These are phyloP conservation scores for Catharus bicknelli DNA, from an alignment of 2,113 vertebrate species.

Conservation along the genomic window DNA sequence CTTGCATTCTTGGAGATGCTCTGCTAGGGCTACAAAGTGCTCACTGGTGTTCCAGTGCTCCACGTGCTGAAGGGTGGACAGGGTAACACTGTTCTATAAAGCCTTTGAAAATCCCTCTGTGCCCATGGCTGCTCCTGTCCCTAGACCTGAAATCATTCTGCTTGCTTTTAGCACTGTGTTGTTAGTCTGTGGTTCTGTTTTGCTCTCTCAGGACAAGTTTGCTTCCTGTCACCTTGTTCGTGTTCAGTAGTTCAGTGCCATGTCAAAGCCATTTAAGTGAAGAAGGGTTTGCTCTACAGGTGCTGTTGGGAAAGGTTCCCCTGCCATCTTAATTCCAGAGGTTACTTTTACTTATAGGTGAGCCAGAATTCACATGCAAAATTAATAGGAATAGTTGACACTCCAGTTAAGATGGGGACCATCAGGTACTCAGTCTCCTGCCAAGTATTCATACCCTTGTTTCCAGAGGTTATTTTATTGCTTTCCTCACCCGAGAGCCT, in stretches of 20 bases:
- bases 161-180: not conserved
- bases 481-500: not conserved
- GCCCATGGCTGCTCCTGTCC: fast-evolving
- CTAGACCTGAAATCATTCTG: not conserved
- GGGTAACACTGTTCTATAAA: fast-evolving
- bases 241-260: not conserved
- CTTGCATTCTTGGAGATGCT: fast-evolving
- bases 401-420: not conserved
- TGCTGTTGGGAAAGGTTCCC: not conserved
- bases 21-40: not conserved
- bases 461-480: not conserved
- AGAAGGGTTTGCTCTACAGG: not conserved
- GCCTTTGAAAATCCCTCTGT: not conserved
- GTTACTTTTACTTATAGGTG: not conserved
- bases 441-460: not conserved
- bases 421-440: not conserved
- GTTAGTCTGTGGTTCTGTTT: not conserved
- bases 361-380: not conserved
- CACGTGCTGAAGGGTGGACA: fast-evolving
- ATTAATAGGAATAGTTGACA: fast-evolving
- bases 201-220: not conserved
- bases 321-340: not conserved
- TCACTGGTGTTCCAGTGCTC: fast-evolving
- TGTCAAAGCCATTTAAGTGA: not conserved
- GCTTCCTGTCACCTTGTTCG: not conserved